Evolutionary conservation across 2,888 invertebrate species (phyloP).

Genomic region (Sarcophaga subvicina): DNA sequence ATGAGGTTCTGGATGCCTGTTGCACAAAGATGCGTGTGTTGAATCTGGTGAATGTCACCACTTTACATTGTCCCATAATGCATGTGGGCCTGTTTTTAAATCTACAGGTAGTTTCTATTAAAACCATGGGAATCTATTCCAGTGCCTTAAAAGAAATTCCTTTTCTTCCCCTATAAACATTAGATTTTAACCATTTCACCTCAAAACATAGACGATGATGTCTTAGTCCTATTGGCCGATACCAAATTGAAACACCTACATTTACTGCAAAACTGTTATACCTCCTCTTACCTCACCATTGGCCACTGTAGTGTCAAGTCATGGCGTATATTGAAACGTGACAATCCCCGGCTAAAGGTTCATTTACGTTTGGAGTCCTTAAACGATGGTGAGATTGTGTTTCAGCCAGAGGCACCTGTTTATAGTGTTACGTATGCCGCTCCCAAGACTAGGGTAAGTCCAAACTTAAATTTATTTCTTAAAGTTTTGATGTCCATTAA

Average conservation of each 20-base stretch:
- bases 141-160: background rate
- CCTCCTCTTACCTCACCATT: slow-evolving; percentile 83
- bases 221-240: slow-evolving; percentile 86
- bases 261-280: slow-evolving; percentile 88
- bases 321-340: slow-evolving; percentile 83
- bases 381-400: slow-evolving; percentile 84
- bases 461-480: background rate
- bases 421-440: slow-evolving; percentile 86
- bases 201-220: slow-evolving; percentile 89
- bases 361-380: slow-evolving; percentile 87
- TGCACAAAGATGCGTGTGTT: slow-evolving; percentile 85
- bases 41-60: slow-evolving; percentile 89
- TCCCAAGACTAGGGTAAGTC: slow-evolving; percentile 84
- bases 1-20: slow-evolving; percentile 87
- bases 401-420: slow-evolving; percentile 88
- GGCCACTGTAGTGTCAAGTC: slow-evolving; percentile 82
- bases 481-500: background rate
- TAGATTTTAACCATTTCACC: slow-evolving; percentile 87
- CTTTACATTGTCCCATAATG: slow-evolving; percentile 86
- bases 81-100: slow-evolving; percentile 90
- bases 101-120: slow-evolving; percentile 83
- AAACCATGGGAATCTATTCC: background rate
- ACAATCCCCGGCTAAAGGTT: slow-evolving; percentile 85
- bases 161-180: background rate
- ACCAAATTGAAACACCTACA: slow-evolving; percentile 86